A percentile compares a stretch with the other conserved stretches of the same genome.
Conservation (phyloP, 2,113 vertebrate species). For the Myiozetetes cayanensis region DNA sequence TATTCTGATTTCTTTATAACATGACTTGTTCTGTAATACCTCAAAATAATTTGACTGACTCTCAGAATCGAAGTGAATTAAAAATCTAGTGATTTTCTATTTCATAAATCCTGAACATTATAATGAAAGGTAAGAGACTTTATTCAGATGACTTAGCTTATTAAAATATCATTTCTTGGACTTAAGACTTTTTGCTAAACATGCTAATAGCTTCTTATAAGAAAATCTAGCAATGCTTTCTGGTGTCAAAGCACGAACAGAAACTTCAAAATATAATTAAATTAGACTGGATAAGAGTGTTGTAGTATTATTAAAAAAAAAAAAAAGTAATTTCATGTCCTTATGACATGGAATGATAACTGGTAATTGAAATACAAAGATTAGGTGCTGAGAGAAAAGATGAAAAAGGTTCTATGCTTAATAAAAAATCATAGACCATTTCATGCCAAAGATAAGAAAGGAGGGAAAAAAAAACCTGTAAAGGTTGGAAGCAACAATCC, state of each 20-base stretch:
- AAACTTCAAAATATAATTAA: background rate
- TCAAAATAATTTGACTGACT: background rate
- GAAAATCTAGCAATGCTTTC: background rate
- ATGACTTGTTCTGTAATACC: background rate
- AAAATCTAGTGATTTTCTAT: background rate
- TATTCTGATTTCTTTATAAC: conserved; percentile 2
- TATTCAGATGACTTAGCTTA: background rate
- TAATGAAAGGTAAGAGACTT: background rate
- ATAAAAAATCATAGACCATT: background rate
- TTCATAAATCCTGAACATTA: background rate
- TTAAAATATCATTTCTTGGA: background rate
- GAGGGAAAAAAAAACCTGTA: accelerated
- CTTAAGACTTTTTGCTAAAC: background rate
- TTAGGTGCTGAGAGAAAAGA: background rate
- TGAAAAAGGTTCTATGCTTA: background rate
- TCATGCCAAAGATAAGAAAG: background rate
- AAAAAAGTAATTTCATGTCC: background rate
- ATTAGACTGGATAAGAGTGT: background rate
- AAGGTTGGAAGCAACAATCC: background rate
- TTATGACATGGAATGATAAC: background rate
- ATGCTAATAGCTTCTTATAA: background rate
- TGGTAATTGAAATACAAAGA: background rate
- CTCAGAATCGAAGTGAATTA: background rate
- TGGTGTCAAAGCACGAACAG: background rate
- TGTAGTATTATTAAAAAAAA: background rate